phyloP scores from a whole-genome alignment of 2,113 vertebrate species.

The Eptesicus fuscus region DNA sequence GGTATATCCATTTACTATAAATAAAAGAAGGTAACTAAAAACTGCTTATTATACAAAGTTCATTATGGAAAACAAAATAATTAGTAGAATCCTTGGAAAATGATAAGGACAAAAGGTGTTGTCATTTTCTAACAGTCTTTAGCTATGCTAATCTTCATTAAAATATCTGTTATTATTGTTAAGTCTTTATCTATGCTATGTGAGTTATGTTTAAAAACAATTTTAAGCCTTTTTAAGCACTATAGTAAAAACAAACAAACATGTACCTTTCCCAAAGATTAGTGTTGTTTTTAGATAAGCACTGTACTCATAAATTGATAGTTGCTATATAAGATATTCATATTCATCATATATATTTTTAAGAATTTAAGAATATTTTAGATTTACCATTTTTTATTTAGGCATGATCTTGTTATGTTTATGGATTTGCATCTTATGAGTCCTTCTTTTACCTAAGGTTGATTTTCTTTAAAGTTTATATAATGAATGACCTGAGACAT shows the following conservation, averaged over 20 bases:
- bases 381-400: background rate
- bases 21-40: background rate
- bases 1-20: background rate
- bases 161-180: background rate
- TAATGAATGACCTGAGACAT: conserved; percentile 74
- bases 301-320: background rate
- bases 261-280: background rate
- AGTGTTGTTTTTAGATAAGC: background rate
- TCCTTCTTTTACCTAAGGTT: background rate
- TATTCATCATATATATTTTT: background rate
- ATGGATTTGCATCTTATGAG: background rate
- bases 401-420: background rate
- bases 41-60: background rate
- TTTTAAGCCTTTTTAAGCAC: background rate
- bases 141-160: background rate
- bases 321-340: background rate
- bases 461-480: background rate
- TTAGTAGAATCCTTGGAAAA: background rate
- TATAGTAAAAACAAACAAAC: background rate
- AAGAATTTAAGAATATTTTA: background rate
- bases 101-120: background rate
- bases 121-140: background rate
- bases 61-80: background rate
- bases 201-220: background rate
- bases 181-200: background rate